A percentile compares a stretch with the other conserved stretches of the same genome.
Conservation (phyloP, 1,140 invertebrate genomes). For the Magallana angulata region DNA sequence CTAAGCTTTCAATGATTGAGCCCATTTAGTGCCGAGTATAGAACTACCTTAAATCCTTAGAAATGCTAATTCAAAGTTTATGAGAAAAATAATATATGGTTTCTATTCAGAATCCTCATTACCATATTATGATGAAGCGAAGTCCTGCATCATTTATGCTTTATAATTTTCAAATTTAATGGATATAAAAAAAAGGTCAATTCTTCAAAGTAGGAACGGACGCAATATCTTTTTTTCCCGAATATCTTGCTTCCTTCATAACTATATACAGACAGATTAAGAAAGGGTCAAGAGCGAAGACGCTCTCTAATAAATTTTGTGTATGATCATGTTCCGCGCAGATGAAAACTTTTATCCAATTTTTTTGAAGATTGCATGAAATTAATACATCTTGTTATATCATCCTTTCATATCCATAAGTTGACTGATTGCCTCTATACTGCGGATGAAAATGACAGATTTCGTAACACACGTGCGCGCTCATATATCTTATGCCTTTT, state of each 20-base stretch:
- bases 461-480: conserved; percentile 1
- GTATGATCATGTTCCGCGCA: conserved; percentile 32
- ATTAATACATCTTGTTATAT: conserved; percentile 34
- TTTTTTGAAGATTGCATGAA: conserved; percentile 35
- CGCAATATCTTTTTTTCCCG: neutral
- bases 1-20: no score
- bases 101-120: conserved; percentile 16
- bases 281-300: neutral
- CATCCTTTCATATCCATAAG: conserved; percentile 12
- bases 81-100: conserved; percentile 10
- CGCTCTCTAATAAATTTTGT: neutral
- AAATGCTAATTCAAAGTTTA: conserved; percentile 26
- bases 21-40: no score
- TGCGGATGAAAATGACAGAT: neutral
- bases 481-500: neutral
- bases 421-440: neutral
- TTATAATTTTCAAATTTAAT: conserved; percentile 30
- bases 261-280: conserved; percentile 7
- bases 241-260: neutral
- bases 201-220: neutral
- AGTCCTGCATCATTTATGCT: conserved; percentile 29
- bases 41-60: neutral
- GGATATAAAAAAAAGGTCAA: conserved; percentile 12
- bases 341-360: conserved; percentile 27
- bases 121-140: conserved; percentile 25